Base-by-base conservation (phyloP, 2,113 vertebrate genomes). In the Chrysemys picta region DNA sequence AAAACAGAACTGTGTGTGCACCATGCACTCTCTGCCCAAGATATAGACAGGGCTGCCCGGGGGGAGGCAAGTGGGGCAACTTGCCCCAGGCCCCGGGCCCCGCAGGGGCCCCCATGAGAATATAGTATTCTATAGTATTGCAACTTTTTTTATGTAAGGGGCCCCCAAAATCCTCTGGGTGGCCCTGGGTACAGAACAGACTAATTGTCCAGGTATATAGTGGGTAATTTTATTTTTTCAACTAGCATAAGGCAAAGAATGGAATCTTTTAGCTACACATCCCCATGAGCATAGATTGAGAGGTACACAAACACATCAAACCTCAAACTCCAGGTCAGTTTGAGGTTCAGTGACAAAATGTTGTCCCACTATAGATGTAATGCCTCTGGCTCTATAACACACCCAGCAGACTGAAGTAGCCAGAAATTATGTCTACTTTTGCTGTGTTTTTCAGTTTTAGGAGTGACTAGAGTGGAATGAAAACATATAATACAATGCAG, bases 281-380 rank as follows among this genome's bases (percentile, higher is more conserved):
- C 75, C 42, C 45, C 11, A 12, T 45, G 22, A 78, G 75, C 19
- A 72, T 72, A 5, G 42, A 42, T 31, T 1, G 2, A 65, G 3
- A 50, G 24, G 53, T 62, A 25, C 19, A 45, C 0, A 0, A 80
- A 79, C 89, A 90, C 35, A 90, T 87, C 89, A 82, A 45, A 2
- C 38, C 87, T 85, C 42, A 72, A 65, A 95, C 10, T 10, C 69
- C 16, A 5, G 76, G 80, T 82, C 80, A 87, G 45, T 82, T 35
- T 82, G 65, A 94, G 49, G 76, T 87, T 90, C 82, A 76, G 85
- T 84, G 86, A 81, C 94, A 91, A 80, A 38, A 59, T 75, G 85
- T 35, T 69, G 81, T 56, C 8, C 35, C 62, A 10, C 38, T 95
- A 57, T 65, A 69, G 76, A 6, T 29, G 8, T 56, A 72, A 89